Conservation (phyloP, 92 coral and sea anemone species). For the Ricordea florida region DNA sequence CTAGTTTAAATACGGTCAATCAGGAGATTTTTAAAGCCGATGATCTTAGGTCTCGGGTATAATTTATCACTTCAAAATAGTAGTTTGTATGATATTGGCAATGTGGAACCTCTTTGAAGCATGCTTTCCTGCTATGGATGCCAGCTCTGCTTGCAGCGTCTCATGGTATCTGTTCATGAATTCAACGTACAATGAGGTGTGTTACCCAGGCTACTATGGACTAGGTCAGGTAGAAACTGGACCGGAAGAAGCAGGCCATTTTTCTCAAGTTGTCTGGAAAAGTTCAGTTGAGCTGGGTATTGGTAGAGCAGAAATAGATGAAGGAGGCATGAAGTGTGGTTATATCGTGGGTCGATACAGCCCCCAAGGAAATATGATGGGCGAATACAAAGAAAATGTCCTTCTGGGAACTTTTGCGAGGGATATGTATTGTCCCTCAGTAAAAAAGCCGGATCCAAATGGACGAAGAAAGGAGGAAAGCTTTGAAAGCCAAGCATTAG, state of each 20-base stretch:
- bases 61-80: no score
- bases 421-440: background rate
- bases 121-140: no score
- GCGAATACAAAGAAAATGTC: slow-evolving; percentile 67
- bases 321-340: slow-evolving; percentile 59
- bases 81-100: no score
- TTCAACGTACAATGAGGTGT: slow-evolving; percentile 54
- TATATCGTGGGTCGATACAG: slow-evolving; percentile 92
- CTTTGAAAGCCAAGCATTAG: no score
- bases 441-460: background rate
- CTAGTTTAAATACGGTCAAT: no score
- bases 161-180: no score
- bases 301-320: slow-evolving; percentile 72
- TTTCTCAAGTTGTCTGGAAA: slow-evolving; percentile 84
- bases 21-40: no score
- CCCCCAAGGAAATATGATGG: slow-evolving; percentile 67
- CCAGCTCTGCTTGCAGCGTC: no score
- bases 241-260: slow-evolving; percentile 50
- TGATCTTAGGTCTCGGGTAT: no score
- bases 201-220: slow-evolving; percentile 44
- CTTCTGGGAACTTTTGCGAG: slow-evolving; percentile 68
- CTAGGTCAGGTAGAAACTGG: background rate
- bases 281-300: slow-evolving; percentile 81
- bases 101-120: no score
- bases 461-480: no score